These are phyloP conservation scores for Archivesica marissinica DNA, from an alignment of 1,140 invertebrate genomes.

Conservation along the genomic window DNA sequence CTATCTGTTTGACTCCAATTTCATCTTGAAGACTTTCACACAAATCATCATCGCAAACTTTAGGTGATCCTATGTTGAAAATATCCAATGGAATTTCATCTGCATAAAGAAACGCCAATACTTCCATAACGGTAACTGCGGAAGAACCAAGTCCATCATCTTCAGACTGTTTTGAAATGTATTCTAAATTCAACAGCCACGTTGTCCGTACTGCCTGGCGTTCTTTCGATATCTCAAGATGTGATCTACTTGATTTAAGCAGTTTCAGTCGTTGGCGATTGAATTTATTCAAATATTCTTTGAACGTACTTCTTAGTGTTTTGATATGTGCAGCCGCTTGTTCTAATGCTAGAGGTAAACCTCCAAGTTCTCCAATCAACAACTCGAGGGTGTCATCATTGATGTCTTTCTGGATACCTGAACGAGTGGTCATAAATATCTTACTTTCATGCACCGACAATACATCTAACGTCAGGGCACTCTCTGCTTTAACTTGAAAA, in stretches of 20 bases:
- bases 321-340: slow-evolving; percentile 63
- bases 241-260: neutral
- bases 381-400: neutral
- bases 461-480: slow-evolving; percentile 9
- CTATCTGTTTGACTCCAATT: slow-evolving; percentile 17
- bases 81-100: slow-evolving; percentile 41
- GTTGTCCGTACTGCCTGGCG: slow-evolving; percentile 41
- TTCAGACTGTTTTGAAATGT: slow-evolving; percentile 32
- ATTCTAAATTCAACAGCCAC: slow-evolving; percentile 57
- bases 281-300: slow-evolving; percentile 37
- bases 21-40: neutral
- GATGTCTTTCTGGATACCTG: neutral
- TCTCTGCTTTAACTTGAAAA: too few relatives aligned
- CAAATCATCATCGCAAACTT: slow-evolving; percentile 21
- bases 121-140: slow-evolving; percentile 21
- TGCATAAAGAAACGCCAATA: slow-evolving; percentile 17
- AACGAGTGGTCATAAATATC: slow-evolving; percentile 5
- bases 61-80: slow-evolving; percentile 11
- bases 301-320: slow-evolving; percentile 12
- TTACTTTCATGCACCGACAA: slow-evolving; percentile 6
- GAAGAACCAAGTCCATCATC: slow-evolving; percentile 22
- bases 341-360: slow-evolving; percentile 57
- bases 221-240: neutral
- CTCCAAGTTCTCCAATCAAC: slow-evolving; percentile 42
- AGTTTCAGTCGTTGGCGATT: slow-evolving; percentile 29